These are phyloP conservation scores for Acomys russatus DNA, from an alignment of 2,797 vertebrate genomes.

Conservation along the genomic window DNA sequence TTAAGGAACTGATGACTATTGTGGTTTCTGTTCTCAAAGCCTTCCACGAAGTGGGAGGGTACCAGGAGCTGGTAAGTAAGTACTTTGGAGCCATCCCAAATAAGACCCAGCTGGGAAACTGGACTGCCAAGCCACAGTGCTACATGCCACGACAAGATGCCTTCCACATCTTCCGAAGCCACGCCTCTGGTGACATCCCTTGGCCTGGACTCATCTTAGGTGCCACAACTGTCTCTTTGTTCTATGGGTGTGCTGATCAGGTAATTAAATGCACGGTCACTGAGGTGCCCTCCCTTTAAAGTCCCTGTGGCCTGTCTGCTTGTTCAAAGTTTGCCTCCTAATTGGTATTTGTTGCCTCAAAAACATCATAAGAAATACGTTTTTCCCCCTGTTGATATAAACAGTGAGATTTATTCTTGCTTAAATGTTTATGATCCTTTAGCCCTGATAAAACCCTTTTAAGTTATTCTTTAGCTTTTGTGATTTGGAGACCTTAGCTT, in stretches of 20 bases:
- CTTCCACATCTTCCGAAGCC: slow-evolving; percentile 91
- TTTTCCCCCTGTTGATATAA: not conserved
- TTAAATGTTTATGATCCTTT: not conserved
- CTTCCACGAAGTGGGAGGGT: slow-evolving; percentile 92
- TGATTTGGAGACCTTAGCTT: not conserved
- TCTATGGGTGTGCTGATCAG: slow-evolving; percentile 95
- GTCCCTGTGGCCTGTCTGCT: not conserved
- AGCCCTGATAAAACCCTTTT: not conserved
- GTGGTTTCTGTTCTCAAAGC: slow-evolving; percentile 83
- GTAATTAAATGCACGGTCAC: slow-evolving; percentile 73
- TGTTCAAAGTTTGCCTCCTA: not conserved
- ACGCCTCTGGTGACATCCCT: slow-evolving; percentile 90
- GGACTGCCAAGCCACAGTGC: slow-evolving; percentile 89
- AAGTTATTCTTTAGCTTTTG: no score
- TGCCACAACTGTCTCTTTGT: slow-evolving; percentile 90
- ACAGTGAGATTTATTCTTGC: not conserved
- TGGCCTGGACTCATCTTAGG: slow-evolving; percentile 93
- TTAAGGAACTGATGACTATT: not conserved
- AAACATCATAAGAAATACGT: not conserved
- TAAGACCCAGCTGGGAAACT: slow-evolving; percentile 83
- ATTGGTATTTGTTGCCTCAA: not conserved
- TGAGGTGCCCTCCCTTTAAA: accelerated
- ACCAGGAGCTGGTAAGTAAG: slow-evolving; percentile 85
- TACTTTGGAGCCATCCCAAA: slow-evolving; percentile 89
- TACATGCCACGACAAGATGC: slow-evolving; percentile 90